These are phyloP conservation scores for Tauraco hartlaubi DNA, from an alignment of 2,797 vertebrate species.

Conservation along the genomic window DNA sequence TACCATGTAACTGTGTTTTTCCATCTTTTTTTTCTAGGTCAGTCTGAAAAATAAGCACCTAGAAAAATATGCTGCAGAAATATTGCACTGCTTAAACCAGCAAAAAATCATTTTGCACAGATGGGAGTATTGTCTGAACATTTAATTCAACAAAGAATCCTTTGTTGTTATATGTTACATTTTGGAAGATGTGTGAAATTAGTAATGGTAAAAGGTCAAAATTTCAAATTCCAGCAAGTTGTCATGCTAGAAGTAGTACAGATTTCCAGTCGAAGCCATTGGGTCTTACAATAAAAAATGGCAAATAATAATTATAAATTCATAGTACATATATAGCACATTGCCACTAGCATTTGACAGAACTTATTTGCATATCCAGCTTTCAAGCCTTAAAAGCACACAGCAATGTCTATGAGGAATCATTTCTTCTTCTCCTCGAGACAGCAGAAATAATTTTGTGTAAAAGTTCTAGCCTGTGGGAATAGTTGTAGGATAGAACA, in stretches of 20 bases:
- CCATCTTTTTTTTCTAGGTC: fast-evolving
- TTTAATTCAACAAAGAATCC: background rate
- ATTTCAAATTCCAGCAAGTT: background rate
- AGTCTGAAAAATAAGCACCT: background rate
- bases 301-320: slow-evolving; percentile 7
- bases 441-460: background rate
- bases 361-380: background rate
- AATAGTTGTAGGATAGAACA: background rate
- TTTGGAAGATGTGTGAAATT: background rate
- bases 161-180: background rate
- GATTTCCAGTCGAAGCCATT: background rate
- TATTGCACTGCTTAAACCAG: background rate
- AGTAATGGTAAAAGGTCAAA: background rate
- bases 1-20: background rate
- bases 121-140: background rate
- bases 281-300: background rate
- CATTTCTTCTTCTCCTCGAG: background rate
- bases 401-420: background rate
- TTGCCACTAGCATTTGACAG: background rate
- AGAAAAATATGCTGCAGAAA: background rate
- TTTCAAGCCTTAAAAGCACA: background rate
- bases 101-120: background rate
- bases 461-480: background rate
- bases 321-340: background rate
- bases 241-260: background rate